These are phyloP conservation scores for Herpetotheres cachinnans DNA, from an alignment of 2,113 vertebrate genomes.

Conservation along the genomic window DNA sequence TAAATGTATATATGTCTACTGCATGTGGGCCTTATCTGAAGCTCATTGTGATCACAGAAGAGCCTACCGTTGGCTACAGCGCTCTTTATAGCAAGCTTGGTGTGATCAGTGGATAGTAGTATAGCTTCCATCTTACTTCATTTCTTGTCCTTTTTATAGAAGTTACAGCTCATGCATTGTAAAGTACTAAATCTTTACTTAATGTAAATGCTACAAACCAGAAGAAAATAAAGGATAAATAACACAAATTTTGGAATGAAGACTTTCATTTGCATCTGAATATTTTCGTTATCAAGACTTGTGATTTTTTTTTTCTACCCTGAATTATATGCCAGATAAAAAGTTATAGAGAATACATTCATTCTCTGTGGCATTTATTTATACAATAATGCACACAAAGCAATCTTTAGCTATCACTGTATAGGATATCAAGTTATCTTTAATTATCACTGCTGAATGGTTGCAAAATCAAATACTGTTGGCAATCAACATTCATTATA, in stretches of 20 bases:
- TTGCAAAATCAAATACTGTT: constrained; percentile 77
- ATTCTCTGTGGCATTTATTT: constrained; percentile 60
- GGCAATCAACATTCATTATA: constrained; percentile 81
- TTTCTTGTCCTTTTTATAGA: neutral
- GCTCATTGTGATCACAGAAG: neutral
- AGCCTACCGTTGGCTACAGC: accelerated
- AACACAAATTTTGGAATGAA: neutral
- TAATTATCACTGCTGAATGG: constrained; percentile 78
- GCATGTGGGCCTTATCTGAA: neutral
- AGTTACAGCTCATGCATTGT: neutral
- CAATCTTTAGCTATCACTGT: constrained; percentile 74
- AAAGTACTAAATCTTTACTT: neutral
- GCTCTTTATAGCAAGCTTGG: neutral
- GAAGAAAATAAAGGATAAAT: neutral
- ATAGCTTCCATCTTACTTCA: neutral
- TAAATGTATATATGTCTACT: accelerated
- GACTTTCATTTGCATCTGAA: neutral
- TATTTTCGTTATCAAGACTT: constrained; percentile 27
- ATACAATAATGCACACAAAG: constrained; percentile 64
- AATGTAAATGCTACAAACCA: neutral
- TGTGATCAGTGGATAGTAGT: no score
- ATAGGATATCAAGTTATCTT: constrained; percentile 77
- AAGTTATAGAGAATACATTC: constrained; percentile 34
- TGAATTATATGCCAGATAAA: constrained; percentile 30
- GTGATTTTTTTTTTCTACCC: neutral